Conservation (phyloP, 2,113 vertebrate genomes). For the Ivindomyrus marchei region DNA sequence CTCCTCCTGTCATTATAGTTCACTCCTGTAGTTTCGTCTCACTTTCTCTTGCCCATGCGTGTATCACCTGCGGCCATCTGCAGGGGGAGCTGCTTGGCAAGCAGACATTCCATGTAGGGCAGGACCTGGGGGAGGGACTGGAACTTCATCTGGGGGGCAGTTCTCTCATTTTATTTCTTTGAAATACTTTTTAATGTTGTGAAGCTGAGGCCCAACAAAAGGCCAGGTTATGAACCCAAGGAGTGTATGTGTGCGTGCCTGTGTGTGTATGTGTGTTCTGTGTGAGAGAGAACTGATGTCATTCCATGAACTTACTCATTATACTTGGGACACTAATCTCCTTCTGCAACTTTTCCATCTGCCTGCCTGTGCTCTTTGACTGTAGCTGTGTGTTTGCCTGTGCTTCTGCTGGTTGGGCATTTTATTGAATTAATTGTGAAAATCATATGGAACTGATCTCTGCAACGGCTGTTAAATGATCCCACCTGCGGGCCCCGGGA, state of each 20-base stretch:
- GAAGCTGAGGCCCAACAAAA: not conserved
- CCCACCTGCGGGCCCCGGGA: not conserved
- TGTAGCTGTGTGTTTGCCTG: not conserved
- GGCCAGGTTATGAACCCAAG: not conserved
- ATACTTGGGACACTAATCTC: not conserved
- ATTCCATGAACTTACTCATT: not conserved
- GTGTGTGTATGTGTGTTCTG: not conserved
- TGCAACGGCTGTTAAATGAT: not conserved
- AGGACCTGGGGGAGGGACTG: not conserved
- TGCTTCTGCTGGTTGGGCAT: not conserved
- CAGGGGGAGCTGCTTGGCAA: not conserved
- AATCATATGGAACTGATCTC: not conserved
- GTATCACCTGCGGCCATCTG: not conserved
- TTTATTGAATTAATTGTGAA: not conserved
- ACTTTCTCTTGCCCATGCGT: not conserved
- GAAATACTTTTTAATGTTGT: not conserved
- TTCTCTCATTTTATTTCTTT: not conserved
- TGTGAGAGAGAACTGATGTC: not conserved
- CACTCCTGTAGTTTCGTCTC: not conserved
- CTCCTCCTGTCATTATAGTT: not conserved
- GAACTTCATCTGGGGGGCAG: not conserved
- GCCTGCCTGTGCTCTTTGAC: not conserved
- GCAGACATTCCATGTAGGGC: not conserved
- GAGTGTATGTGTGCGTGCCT: not conserved
- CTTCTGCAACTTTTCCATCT: not conserved